phyloP scores from a whole-genome alignment of 2,888 invertebrate genomes.

The Aricia artaxerxes region DNA sequence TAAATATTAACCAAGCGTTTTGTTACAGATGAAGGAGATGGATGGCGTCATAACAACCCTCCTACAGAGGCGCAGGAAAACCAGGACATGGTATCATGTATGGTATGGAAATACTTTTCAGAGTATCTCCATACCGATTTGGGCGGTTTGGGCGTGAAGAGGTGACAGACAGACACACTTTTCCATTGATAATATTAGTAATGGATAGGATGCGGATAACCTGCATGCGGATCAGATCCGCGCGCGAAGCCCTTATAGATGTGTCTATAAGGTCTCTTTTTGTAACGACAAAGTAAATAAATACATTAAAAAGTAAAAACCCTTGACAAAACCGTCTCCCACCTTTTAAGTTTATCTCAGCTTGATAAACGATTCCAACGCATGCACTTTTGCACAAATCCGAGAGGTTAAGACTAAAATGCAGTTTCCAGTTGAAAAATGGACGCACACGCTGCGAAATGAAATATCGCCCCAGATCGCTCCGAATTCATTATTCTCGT shows the following conservation, averaged over 20 bases:
- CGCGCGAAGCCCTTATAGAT: too few species aligned
- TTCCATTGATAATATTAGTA: too few species aligned
- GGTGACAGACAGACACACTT: too few species aligned
- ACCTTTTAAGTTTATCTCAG: not conserved
- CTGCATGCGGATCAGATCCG: too few species aligned
- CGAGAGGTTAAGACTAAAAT: not conserved
- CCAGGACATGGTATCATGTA: too few species aligned
- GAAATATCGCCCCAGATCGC: not conserved
- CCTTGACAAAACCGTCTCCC: not conserved
- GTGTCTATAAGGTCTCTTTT: too few species aligned
- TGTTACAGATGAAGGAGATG: not conserved
- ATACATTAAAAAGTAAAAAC: not conserved
- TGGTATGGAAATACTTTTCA: too few species aligned
- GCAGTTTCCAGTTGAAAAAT: not conserved
- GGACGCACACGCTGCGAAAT: not conserved
- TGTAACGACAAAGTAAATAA: too few species aligned
- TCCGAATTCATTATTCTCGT: not conserved
- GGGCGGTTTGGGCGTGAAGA: too few species aligned
- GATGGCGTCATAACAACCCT: not conserved
- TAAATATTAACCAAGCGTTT: slow-evolving; percentile 1
- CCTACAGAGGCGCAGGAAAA: too few species aligned
- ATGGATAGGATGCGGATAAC: too few species aligned
- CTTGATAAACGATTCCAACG: not conserved
- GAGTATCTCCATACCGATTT: too few species aligned
- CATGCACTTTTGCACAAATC: slow-evolving; percentile 1